phyloP scores from a whole-genome alignment of 1,140 invertebrate species.

The Mylabris phalerata region DNA sequence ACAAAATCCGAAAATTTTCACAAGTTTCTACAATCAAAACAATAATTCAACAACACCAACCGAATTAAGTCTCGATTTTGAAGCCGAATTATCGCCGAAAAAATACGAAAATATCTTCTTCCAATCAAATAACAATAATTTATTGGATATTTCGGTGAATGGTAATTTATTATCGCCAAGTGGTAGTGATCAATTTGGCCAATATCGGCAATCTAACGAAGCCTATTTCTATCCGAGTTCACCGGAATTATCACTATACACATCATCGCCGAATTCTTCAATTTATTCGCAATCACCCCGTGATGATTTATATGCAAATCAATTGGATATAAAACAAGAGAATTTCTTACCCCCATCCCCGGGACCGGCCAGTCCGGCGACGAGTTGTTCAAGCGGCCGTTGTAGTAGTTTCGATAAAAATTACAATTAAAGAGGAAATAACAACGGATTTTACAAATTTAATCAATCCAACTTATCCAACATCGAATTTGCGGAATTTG shows the following conservation, averaged over 20 bases:
- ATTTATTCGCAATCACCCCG: slow-evolving; percentile 32
- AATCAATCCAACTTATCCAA: slow-evolving; percentile 45
- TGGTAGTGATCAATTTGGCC: slow-evolving; percentile 25
- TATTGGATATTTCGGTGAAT: slow-evolving; percentile 36
- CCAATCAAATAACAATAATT: slow-evolving; percentile 19
- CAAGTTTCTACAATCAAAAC: slow-evolving; percentile 27
- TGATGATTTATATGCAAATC: slow-evolving; percentile 27
- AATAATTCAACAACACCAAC: slow-evolving; percentile 20
- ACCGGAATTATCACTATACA: slow-evolving; percentile 37
- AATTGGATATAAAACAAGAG: slow-evolving; percentile 45
- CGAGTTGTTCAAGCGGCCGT: slow-evolving; percentile 18
- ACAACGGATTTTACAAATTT: slow-evolving; percentile 38
- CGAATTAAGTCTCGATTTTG: slow-evolving; percentile 22
- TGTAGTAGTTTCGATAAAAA: too few relatives aligned
- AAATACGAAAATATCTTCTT: background rate
- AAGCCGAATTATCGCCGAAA: slow-evolving; percentile 36
- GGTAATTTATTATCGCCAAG: slow-evolving; percentile 34
- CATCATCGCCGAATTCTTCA: slow-evolving; percentile 29
- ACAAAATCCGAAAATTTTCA: slow-evolving; percentile 35
- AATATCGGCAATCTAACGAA: slow-evolving; percentile 24
- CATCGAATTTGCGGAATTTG: slow-evolving; percentile 27
- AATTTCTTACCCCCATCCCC: slow-evolving; percentile 29
- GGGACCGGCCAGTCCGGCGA: slow-evolving; percentile 22
- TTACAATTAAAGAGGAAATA: slow-evolving; percentile 35
- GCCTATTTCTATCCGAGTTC: slow-evolving; percentile 37